Conservation (phyloP, 2,113 vertebrate species). For the Globicephala melas region DNA sequence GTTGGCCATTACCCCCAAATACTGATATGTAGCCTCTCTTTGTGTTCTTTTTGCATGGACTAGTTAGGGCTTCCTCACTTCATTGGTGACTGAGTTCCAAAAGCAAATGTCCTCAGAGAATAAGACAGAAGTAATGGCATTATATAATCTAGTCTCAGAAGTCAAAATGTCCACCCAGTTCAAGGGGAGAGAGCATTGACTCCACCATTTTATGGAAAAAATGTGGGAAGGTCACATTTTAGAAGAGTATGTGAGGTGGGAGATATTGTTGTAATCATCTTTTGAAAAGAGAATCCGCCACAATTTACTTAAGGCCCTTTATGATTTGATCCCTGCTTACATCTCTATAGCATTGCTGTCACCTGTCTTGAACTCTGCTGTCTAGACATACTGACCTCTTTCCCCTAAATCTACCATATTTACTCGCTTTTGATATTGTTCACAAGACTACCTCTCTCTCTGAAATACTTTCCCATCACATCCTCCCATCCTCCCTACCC, state of each 20-base stretch:
- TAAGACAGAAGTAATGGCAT: not conserved
- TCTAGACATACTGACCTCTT: not conserved
- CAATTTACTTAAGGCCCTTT: not conserved
- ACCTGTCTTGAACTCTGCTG: not conserved
- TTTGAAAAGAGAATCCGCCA: not conserved
- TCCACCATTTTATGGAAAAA: not conserved
- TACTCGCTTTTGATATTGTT: not conserved
- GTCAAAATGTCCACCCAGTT: not conserved
- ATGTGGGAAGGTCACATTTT: not conserved
- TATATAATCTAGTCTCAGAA: not conserved
- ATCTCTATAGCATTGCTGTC: not conserved
- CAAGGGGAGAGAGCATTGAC: not conserved
- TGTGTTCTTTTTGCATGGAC: not conserved
- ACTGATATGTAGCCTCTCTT: not conserved
- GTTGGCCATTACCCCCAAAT: not conserved
- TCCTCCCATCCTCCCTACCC: not conserved
- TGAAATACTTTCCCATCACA: not conserved
- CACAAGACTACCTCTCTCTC: not conserved
- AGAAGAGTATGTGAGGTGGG: not conserved
- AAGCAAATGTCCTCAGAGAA: not conserved
- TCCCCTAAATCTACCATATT: not conserved
- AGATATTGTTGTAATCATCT: not conserved
- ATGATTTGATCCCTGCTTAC: not conserved
- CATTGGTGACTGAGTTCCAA: not conserved
- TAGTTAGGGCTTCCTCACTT: not conserved